Evolutionary conservation across 1,140 invertebrate species (phyloP), one percentile per base, ranked within the genome.

Genomic region (Diploscapter pachys): DNA sequence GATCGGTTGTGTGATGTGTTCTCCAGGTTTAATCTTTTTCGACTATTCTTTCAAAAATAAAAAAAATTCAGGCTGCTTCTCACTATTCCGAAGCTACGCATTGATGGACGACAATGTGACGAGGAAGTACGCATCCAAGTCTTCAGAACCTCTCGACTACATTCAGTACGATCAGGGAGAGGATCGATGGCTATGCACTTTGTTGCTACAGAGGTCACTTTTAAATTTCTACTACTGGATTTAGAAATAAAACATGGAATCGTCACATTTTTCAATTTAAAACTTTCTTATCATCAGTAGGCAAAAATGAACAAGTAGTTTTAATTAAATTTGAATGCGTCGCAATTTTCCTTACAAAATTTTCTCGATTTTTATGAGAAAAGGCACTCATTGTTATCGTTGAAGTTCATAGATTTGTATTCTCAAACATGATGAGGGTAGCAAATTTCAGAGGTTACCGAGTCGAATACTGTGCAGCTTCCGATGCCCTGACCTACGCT

Each of bases 161-260:
- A 86, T 90, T 3, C 90, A 90, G 85, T 90, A 89, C 80, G 89
- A 90, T 87, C 90, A 90, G 87, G 89, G 90, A 62, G 90, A 90
- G 81, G 90, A 90, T 83, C 86, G 90, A 55, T 91, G 90, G 90
- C 81, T 91, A 4, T 91, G 90, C 77, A 91, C 90, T 5, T 81
- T 91, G 3, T 83, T 91, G 3, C 85, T 91, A 2, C 90, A 91
- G 82, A 81, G 90, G 90, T 48, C 90, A 90, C 79, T 83, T 90
- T 61, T 70, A 50, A n/a, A 51, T 52, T 13, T 80, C n/a, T 55
- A 49, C 52, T 66, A 3, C n/a, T 75, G 48, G 9, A 31, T 49
- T 11, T 48, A 65, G 9, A 11, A 11, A 68, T 8, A 6, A 54
- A 54, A 68, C 56, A 48, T 50, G 51, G 51, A 68, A 51, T 54